Evolutionary conservation across 2,113 vertebrate genomes (phyloP).

Genomic region (Sinosuthora webbiana): DNA sequence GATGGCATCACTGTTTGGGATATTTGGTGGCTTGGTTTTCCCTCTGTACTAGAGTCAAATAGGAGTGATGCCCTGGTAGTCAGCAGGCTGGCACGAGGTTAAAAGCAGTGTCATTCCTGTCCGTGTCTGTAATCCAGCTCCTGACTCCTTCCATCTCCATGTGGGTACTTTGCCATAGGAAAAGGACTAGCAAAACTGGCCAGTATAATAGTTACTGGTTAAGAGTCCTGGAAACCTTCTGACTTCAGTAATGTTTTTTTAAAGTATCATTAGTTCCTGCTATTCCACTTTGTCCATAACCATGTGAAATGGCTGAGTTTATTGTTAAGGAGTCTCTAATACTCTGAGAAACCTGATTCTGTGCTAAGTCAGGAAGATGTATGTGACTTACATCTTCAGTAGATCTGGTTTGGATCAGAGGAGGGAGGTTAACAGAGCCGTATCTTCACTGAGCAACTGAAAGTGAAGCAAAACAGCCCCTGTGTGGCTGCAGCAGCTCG

Average conservation of each 20-base stretch:
- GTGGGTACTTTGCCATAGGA: not conserved
- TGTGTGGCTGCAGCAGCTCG: constrained; percentile 37
- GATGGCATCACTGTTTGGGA: not conserved
- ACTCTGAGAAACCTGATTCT: constrained; percentile 44
- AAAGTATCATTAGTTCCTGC: not conserved
- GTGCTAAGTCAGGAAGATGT: constrained; percentile 65
- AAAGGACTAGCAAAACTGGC: not conserved
- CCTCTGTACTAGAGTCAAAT: not conserved
- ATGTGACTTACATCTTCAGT: constrained; percentile 67
- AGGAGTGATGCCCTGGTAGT: not conserved
- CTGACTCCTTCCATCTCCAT: not conserved
- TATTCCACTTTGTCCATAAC: constrained; percentile 14
- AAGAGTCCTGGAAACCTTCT: not conserved
- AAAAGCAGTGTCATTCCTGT: not conserved
- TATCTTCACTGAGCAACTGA: constrained; percentile 66
- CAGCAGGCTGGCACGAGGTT: not conserved
- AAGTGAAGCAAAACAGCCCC: constrained; percentile 63
- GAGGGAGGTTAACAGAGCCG: constrained; percentile 46
- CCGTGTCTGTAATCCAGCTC: not conserved
- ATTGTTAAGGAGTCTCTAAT: constrained; percentile 25
- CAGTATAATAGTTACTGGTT: not conserved
- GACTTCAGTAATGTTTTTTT: not conserved
- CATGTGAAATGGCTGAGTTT: not conserved
- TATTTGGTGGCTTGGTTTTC: not conserved
- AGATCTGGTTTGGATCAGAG: constrained; percentile 77